Base-by-base conservation (phyloP, 1,140 invertebrate genomes). In the Tetramorium alpestre region DNA sequence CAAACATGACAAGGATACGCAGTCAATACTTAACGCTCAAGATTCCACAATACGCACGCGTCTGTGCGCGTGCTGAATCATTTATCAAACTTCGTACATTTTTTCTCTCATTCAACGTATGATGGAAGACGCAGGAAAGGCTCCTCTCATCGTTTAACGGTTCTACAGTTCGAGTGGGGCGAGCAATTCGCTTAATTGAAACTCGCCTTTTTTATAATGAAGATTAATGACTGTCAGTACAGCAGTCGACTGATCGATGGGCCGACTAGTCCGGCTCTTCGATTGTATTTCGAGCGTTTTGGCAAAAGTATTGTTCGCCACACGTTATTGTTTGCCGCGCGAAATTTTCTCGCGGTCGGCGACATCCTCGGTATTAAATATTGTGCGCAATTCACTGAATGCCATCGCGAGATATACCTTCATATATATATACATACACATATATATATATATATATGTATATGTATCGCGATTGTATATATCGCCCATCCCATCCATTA, bases 151-250 rank as follows among this genome's bases (percentile, higher is more conserved):
- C 47, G 70, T 70, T 75, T 58, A 75, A 87, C 76, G 76, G 51
- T 67, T 56, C 22, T 62, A 56, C 49, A 33, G 33, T 25, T n/a
- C 22, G 41, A 69, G 56, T 76, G 33, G 49, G 25, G 54, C 62
- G 33, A 76, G 70, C 87, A 86, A 87, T 89, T 82, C 84, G 41
- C 76, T 89, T 89, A 89, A 89, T 89, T 89, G 87, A 86, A 89
- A 70, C 69, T 89, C 62, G 58, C 54, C 51, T 78, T 81, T 80
- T 89, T 89, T 85, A 51, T 86, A 87, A 89, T 82, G 69, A 89
- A 89, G 87, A 89, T 89, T 89, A 89, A 89, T 60, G 87, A 77
- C 56, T 28, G 69, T n/a, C 51, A 38, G 62, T 62, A 69, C 70
- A 75, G 62, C 67, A 47, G 60, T 49, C 54, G 70, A 86, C 75